Percentiles rank a stretch among this genome's conserved stretches.
Conservation (phyloP, 2,797 vertebrate genomes). For the Calcarius lapponicus region DNA sequence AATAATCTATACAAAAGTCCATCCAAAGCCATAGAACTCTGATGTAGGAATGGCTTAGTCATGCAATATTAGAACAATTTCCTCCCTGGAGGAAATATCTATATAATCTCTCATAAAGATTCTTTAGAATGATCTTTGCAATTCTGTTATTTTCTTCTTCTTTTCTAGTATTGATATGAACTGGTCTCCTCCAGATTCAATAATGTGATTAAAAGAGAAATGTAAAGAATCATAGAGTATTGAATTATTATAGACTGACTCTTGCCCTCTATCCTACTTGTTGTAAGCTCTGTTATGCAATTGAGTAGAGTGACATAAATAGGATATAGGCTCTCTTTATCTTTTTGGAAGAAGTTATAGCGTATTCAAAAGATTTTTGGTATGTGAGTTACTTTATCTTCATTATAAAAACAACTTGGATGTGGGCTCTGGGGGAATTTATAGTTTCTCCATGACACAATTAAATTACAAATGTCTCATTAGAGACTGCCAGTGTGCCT, state of each 20-base stretch:
- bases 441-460: conserved; percentile 65
- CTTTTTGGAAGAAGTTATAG: conserved; percentile 73
- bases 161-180: conserved; percentile 64
- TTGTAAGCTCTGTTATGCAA: conserved; percentile 70
- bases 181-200: conserved; percentile 25
- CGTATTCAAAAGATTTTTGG: conserved; percentile 71
- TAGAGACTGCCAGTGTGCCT: conserved; percentile 70
- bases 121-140: conserved; percentile 29
- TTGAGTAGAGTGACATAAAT: conserved; percentile 56
- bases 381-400: conserved; percentile 78
- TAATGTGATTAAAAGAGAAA: conserved; percentile 59
- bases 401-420: conserved; percentile 71
- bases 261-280: conserved; percentile 52
- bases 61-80: not conserved
- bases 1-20: not conserved
- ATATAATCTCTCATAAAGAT: conserved; percentile 40
- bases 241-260: conserved; percentile 57
- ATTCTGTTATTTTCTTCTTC: not conserved
- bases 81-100: conserved; percentile 41
- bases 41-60: conserved; percentile 37
- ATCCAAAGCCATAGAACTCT: conserved; percentile 14
- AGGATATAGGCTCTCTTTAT: conserved; percentile 68
- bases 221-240: conserved; percentile 36
- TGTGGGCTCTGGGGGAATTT: conserved; percentile 66
- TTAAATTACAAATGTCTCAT: conserved; percentile 76